These are phyloP conservation scores for Ascidia mentula DNA, from an alignment of 23 tunicate species.

Conservation along the genomic window DNA sequence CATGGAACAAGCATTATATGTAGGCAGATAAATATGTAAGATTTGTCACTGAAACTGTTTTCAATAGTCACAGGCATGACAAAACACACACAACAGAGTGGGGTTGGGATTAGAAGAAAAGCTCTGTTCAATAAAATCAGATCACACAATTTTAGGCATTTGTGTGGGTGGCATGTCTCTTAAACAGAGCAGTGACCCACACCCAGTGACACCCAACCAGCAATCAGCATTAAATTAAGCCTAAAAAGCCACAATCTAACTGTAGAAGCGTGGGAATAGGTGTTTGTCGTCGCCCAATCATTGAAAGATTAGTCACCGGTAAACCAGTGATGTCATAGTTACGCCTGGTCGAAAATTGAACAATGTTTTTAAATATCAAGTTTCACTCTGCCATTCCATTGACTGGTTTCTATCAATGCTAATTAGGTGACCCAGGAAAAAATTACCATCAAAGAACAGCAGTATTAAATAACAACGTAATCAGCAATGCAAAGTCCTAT, in stretches of 20 bases:
- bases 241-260: not conserved
- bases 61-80: too few species aligned
- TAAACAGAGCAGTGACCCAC: not conserved
- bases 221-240: not conserved
- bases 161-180: slow-evolving; percentile 7
- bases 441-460: too few species aligned
- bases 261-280: not conserved
- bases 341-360: not conserved
- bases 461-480: too few species aligned
- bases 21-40: too few species aligned
- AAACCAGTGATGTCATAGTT: not conserved
- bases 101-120: not conserved
- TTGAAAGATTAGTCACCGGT: not conserved
- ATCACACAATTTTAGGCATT: not conserved
- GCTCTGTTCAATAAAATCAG: not conserved
- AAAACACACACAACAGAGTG: not conserved
- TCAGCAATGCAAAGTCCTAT: too few species aligned
- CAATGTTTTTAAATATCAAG: slow-evolving; percentile 6
- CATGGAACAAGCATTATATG: too few species aligned
- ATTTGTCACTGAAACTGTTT: too few species aligned
- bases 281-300: not conserved
- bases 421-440: not conserved
- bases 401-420: not conserved
- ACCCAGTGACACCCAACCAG: too few species aligned
- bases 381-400: not conserved